Evolutionary conservation across 2,797 vertebrate species (phyloP).

Genomic region (Rhinogobio ventralis): DNA sequence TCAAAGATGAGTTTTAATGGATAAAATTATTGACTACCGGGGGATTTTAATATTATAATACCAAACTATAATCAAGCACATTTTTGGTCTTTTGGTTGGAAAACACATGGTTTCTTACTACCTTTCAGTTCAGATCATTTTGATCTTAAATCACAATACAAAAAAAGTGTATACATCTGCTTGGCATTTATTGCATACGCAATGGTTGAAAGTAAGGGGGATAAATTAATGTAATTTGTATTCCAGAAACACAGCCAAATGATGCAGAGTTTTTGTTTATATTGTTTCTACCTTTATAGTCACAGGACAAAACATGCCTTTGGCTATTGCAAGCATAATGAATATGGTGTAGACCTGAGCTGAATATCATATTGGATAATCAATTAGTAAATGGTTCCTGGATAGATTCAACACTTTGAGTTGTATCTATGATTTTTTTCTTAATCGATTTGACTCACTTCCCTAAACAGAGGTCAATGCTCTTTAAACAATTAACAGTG

Average conservation of each 20-base stretch:
- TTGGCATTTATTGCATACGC: constrained; percentile 58
- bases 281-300: constrained; percentile 57
- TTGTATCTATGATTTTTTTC: background rate
- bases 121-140: constrained; percentile 47
- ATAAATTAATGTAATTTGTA: constrained; percentile 58
- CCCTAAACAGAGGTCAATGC: background rate
- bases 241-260: constrained; percentile 59
- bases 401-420: constrained; percentile 10
- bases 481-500: background rate
- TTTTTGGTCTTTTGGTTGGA: constrained; percentile 12
- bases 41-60: background rate
- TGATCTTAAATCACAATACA: constrained; percentile 38
- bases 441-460: constrained; percentile 1
- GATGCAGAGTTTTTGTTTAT: constrained; percentile 53
- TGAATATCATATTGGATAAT: constrained; percentile 47
- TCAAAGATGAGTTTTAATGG: too few relatives aligned
- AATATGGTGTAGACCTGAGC: constrained; percentile 46
- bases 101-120: constrained; percentile 13
- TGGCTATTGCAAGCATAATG: constrained; percentile 50
- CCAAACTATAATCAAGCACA: background rate
- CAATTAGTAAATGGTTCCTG: constrained; percentile 26
- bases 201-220: constrained; percentile 49
- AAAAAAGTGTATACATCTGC: constrained; percentile 49
- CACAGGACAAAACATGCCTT: constrained; percentile 37
- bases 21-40: too few relatives aligned